Percentiles rank a stretch among this genome's conserved stretches.
These are phyloP conservation scores for Abrostola tripartita DNA, from an alignment of 2,888 invertebrate genomes.

Conservation along the genomic window DNA sequence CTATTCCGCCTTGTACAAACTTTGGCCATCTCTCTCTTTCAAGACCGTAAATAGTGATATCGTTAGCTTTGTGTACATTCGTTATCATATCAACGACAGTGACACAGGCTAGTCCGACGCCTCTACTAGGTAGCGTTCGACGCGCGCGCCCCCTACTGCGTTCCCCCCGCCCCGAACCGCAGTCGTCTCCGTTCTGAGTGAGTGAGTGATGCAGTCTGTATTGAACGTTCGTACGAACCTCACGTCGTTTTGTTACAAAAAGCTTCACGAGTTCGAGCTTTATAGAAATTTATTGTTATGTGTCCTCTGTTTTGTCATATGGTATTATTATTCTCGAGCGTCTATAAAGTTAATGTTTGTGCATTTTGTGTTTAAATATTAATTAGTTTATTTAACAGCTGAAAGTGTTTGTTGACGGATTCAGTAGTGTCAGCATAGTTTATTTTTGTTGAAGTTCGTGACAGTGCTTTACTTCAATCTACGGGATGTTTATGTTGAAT, in stretches of 20 bases:
- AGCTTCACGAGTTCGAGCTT: slow-evolving; percentile 84
- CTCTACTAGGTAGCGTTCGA: slow-evolving; percentile 69
- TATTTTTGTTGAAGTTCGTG: slow-evolving; percentile 77
- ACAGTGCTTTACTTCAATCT: slow-evolving; percentile 72
- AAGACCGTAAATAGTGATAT: slow-evolving; percentile 60
- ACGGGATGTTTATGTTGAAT: slow-evolving; percentile 76
- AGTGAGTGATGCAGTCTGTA: slow-evolving; percentile 80
- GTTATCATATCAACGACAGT: slow-evolving; percentile 84
- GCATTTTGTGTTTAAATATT: slow-evolving; percentile 64
- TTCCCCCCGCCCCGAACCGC: slow-evolving; percentile 63
- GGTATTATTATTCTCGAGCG: slow-evolving; percentile 57
- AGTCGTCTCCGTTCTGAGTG: slow-evolving; percentile 59
- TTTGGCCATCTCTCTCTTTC: slow-evolving; percentile 62
- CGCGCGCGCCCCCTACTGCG: slow-evolving; percentile 78
- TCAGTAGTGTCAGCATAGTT: slow-evolving; percentile 75
- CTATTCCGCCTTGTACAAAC: slow-evolving; percentile 45
- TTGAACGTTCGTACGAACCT: slow-evolving; percentile 60
- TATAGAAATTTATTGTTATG: slow-evolving; percentile 74
- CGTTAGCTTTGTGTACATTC: slow-evolving; percentile 79
- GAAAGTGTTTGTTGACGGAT: slow-evolving; percentile 73
- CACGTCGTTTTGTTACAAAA: slow-evolving; percentile 64
- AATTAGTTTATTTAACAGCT: slow-evolving; percentile 36
- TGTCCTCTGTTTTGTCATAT: slow-evolving; percentile 66
- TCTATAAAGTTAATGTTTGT: slow-evolving; percentile 62
- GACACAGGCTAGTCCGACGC: slow-evolving; percentile 80